Evolutionary conservation across 2,797 vertebrate species (phyloP).

Genomic region (Pangasius sanitwongsei): DNA sequence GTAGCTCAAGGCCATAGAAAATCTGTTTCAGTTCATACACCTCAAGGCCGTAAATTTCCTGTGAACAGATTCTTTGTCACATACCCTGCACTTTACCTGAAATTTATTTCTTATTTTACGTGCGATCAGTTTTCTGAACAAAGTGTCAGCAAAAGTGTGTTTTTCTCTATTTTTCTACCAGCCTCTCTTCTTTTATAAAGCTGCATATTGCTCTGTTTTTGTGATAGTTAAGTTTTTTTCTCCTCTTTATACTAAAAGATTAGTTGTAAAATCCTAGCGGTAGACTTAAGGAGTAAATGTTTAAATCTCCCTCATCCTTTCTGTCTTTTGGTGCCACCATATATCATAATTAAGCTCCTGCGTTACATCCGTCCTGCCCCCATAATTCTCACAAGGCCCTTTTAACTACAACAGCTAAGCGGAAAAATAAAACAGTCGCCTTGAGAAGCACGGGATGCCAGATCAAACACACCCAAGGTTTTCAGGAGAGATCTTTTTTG

Average conservation of each 20-base stretch:
- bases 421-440: constrained; percentile 18
- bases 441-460: neutral
- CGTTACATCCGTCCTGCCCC: constrained; percentile 35
- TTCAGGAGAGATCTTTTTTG: constrained; percentile 26
- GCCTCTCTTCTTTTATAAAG: neutral
- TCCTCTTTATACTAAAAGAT: constrained; percentile 9
- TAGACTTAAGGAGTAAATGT: constrained; percentile 27
- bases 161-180: neutral
- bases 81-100: neutral
- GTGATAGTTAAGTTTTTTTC: neutral
- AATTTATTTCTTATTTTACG: neutral
- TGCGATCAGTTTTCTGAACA: neutral
- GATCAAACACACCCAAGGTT: constrained; percentile 46
- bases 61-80: constrained; percentile 2
- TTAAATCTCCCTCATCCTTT: constrained; percentile 39
- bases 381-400: constrained; percentile 23
- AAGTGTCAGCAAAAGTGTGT: neutral
- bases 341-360: constrained; percentile 44
- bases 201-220: neutral
- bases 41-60: constrained; percentile 21
- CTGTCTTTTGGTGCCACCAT: constrained; percentile 29
- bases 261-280: constrained; percentile 12
- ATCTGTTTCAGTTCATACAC: constrained; percentile 21
- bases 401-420: constrained; percentile 30
- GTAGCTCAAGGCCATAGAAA: constrained; percentile 23